Base-by-base conservation (phyloP, 2,797 vertebrate genomes). In the Enteromius fasciolatus region DNA sequence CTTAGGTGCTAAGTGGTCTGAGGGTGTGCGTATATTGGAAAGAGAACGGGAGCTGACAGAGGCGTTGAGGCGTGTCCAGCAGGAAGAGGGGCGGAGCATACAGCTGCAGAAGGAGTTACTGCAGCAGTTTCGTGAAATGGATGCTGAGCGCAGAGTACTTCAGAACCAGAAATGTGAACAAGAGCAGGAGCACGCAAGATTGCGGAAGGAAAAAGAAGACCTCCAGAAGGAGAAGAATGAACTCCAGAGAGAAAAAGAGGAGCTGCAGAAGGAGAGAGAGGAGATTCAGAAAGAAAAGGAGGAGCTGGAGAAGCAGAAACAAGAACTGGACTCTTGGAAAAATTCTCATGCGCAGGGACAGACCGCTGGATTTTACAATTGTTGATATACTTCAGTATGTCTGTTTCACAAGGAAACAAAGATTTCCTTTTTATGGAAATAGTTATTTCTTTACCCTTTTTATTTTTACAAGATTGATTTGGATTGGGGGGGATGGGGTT, bases 31-130 rank as follows among this genome's bases (percentile, higher is more conserved):
- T 57, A 84, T 90, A 44, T 83, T 93, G 20, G 92, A 86, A 81
- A 89, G 89, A 59, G 93, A 94, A 79, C 86, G 68, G 17, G 93
- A 94, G 86, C 87, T 94, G 80, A 92, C 92, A 0, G 93, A 93
- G 79, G 92, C 93, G 31, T 81, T 95, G 75, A 91, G 94, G 75
- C 90, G 90, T 36, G 89, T 90, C 0, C 94, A 94, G 88, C 93
- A 86, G 85, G 91, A 94, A 87, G 94, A 94, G 82, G 91, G 90
- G 2, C 87, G 82, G 10, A 92, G 93, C 39, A 88, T 94, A 90
- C 90, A 94, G 83, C 89, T 92, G 64, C 94, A 94, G 90, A 90
- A 90, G 81, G 91, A 93, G 83, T 89, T 94, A 41, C 87, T 94
- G 0, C 91, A 94, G 83, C 86, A 92, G 82, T 89, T 90, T 84